These are phyloP conservation scores for Apotomis capreana DNA, from an alignment of 2,888 invertebrate genomes.

Conservation along the genomic window DNA sequence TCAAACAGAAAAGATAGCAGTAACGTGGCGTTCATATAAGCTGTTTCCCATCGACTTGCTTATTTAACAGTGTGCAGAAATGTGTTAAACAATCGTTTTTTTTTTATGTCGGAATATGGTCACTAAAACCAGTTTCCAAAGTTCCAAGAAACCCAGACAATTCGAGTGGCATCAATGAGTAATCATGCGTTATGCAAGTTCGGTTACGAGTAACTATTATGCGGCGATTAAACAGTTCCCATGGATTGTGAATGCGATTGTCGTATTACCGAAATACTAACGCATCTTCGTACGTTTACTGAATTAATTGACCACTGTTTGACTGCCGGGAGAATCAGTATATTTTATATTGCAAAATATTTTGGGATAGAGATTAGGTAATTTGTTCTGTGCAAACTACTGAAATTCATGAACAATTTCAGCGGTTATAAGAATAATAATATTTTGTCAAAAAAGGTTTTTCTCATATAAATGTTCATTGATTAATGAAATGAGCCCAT, in stretches of 20 bases:
- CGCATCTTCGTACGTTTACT: conserved; percentile 13
- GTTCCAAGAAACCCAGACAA: conserved; percentile 2
- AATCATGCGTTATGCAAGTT: conserved; percentile 17
- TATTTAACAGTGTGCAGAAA: no score
- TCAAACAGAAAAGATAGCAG: no score
- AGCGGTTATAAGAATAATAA: no score
- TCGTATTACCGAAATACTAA: conserved; percentile 35
- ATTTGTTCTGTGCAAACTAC: no score
- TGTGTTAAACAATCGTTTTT: background rate
- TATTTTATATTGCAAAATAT: no score
- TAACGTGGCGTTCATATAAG: no score
- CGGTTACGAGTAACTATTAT: conserved; percentile 4
- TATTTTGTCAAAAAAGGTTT: no score
- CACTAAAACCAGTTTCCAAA: background rate
- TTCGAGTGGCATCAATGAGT: background rate
- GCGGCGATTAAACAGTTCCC: conserved; percentile 10
- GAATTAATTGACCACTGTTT: conserved; percentile 12
- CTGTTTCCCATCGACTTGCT: no score
- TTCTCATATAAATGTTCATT: no score
- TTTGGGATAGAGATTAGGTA: no score
- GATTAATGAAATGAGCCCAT: no score
- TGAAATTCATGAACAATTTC: no score
- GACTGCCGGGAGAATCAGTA: background rate
- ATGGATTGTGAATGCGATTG: conserved; percentile 27
- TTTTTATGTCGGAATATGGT: background rate